These are phyloP conservation scores for Dendrolimus punctatus DNA, from an alignment of 1,140 invertebrate genomes.

Conservation along the genomic window DNA sequence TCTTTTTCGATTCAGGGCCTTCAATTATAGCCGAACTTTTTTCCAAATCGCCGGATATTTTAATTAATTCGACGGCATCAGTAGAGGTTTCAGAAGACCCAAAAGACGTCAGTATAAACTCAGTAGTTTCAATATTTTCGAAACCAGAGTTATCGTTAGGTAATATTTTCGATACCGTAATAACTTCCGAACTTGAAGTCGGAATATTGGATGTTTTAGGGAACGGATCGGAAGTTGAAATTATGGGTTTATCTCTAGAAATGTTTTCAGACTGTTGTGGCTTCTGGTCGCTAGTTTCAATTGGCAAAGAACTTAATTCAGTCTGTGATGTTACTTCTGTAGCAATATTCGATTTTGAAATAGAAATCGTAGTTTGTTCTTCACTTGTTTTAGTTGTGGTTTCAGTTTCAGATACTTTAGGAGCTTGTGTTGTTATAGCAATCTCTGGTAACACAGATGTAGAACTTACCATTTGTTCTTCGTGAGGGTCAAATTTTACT, in stretches of 20 bases:
- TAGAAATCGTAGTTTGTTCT: conserved; percentile 30
- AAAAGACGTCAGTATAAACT: conserved; percentile 44
- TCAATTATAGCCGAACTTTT: conserved; percentile 53
- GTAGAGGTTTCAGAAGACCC: conserved; percentile 45
- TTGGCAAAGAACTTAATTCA: conserved; percentile 54
- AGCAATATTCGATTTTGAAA: conserved; percentile 35
- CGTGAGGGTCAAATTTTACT: not conserved
- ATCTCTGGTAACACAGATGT: too few species aligned
- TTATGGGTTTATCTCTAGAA: conserved; percentile 28
- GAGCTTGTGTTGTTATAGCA: conserved; percentile 6
- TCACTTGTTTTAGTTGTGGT: conserved; percentile 15
- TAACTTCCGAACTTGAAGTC: conserved; percentile 25
- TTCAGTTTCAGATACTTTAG: conserved; percentile 11
- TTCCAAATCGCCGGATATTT: conserved; percentile 35
- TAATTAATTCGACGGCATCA: conserved; percentile 49
- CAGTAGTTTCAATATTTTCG: conserved; percentile 53
- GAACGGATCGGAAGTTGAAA: conserved; percentile 25
- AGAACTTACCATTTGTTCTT: too few species aligned
- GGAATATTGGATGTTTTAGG: conserved; percentile 21
- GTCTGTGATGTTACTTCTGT: conserved; percentile 51
- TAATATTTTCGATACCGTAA: conserved; percentile 23
- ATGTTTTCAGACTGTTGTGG: conserved; percentile 46
- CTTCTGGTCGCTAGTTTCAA: conserved; percentile 63
- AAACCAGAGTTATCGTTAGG: conserved; percentile 25
- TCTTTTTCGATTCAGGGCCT: conserved; percentile 27